Evolutionary conservation across 2,797 vertebrate genomes (phyloP).

Genomic region (Benthosema pterotum): DNA sequence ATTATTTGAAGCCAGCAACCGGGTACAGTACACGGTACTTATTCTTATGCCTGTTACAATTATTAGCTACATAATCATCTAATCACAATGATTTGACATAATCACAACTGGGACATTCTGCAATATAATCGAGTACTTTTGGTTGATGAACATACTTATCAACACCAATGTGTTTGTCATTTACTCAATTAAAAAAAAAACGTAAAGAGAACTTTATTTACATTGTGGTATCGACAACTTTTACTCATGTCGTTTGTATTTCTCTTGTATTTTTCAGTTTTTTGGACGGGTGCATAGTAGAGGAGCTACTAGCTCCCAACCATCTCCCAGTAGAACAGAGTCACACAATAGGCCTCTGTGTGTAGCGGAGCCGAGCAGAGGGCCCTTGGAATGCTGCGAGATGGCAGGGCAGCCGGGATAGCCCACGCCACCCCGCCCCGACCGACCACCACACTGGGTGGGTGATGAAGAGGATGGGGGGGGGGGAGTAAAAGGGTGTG

Average conservation of each 20-base stretch:
- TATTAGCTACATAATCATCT: no score
- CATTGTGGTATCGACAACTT: no score
- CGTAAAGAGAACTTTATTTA: background rate
- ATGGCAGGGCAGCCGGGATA: slow-evolving; percentile 83
- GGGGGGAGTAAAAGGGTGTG: slow-evolving; percentile 73
- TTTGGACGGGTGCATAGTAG: no score
- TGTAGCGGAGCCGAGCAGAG: slow-evolving; percentile 43
- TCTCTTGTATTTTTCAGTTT: no score
- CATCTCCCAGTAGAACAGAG: slow-evolving; percentile 42
- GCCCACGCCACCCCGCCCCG: slow-evolving; percentile 18
- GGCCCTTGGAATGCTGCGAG: slow-evolving; percentile 83
- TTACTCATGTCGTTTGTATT: no score
- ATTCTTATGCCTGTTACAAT: no score
- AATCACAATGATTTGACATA: no score
- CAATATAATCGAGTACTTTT: no score
- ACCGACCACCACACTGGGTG: slow-evolving; percentile 59
- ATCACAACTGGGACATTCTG: no score
- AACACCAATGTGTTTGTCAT: background rate
- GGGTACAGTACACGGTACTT: no score
- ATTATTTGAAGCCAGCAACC: no score
- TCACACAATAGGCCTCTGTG: slow-evolving; percentile 86
- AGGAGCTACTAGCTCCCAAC: background rate
- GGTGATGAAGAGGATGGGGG: slow-evolving; percentile 78
- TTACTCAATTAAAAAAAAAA: background rate
- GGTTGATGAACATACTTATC: background rate